A percentile compares a stretch with the other conserved stretches of the same genome.
Conservation (phyloP, 2,888 invertebrate genomes). For the Geotrupes spiniger region DNA sequence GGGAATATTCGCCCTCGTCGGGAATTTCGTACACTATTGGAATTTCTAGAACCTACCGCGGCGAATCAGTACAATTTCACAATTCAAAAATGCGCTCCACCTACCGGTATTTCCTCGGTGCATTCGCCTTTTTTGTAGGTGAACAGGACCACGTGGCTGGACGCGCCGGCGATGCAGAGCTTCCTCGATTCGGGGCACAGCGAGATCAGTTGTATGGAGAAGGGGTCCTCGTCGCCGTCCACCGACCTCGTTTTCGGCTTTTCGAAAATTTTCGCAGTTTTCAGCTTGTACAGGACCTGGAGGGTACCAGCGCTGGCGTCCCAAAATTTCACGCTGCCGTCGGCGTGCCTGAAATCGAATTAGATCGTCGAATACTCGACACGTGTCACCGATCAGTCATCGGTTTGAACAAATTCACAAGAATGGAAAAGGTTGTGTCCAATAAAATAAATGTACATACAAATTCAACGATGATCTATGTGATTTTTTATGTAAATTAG, state of each 20-base stretch:
- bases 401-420: no score
- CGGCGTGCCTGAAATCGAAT: constrained; percentile 73
- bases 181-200: constrained; percentile 91
- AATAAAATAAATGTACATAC: no score
- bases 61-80: not conserved
- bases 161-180: constrained; percentile 86
- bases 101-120: constrained; percentile 74
- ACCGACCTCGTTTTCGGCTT: constrained; percentile 64
- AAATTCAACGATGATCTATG: no score
- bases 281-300: constrained; percentile 95
- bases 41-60: constrained; percentile 73
- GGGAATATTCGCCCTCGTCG: constrained; percentile 77
- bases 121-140: constrained; percentile 92
- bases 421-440: no score
- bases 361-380: no score
- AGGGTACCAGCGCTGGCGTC: constrained; percentile 95
- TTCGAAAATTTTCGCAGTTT: constrained; percentile 91
- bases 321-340: constrained; percentile 99
- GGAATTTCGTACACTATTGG: constrained; percentile 80
- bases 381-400: no score
- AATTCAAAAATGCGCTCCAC: not conserved
- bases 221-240: constrained; percentile 79
- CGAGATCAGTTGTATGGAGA: constrained; percentile 85
- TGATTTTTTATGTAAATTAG: no score
- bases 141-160: constrained; percentile 92